Evolutionary conservation across 2,797 vertebrate genomes (phyloP).

Genomic region (Anguilla megastoma): DNA sequence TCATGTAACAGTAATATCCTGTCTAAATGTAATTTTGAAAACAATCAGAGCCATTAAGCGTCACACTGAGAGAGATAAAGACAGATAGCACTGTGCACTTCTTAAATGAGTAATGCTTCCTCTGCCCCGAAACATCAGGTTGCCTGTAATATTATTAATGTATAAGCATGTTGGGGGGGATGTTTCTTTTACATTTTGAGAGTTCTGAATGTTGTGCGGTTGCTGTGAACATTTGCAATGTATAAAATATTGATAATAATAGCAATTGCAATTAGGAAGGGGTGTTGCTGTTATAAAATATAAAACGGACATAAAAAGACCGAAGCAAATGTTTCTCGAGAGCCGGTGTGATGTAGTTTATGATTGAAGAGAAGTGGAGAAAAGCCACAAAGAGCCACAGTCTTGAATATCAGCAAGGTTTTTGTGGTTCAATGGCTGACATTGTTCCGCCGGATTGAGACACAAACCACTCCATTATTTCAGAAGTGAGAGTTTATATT

Average conservation of each 20-base stretch:
- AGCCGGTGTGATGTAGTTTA: slow-evolving; percentile 13
- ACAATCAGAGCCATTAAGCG: slow-evolving; percentile 92
- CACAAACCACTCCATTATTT: slow-evolving; percentile 20
- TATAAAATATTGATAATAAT: slow-evolving; percentile 37
- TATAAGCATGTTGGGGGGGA: slow-evolving; percentile 73
- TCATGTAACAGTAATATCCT: slow-evolving; percentile 95
- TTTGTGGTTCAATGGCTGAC: slow-evolving; percentile 6
- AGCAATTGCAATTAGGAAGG: slow-evolving; percentile 25
- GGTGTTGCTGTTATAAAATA: slow-evolving; percentile 24
- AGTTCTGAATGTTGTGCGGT: slow-evolving; percentile 71
- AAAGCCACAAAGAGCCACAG: slow-evolving; percentile 17
- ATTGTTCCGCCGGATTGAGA: slow-evolving; percentile 14
- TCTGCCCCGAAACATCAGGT: slow-evolving; percentile 82
- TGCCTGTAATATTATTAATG: slow-evolving; percentile 86
- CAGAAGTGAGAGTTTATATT: slow-evolving; percentile 1
- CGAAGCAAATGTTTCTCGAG: not conserved
- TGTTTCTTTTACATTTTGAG: slow-evolving; percentile 70
- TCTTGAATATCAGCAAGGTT: slow-evolving; percentile 9
- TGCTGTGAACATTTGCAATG: slow-evolving; percentile 72
- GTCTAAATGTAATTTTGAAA: slow-evolving; percentile 95
- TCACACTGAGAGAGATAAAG: slow-evolving; percentile 91
- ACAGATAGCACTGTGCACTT: slow-evolving; percentile 85
- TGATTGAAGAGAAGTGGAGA: not conserved
- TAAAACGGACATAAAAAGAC: slow-evolving; percentile 25
- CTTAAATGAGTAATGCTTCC: slow-evolving; percentile 91